These are phyloP conservation scores for Mus minutoides DNA, from an alignment of 2,797 vertebrate species.

Conservation along the genomic window DNA sequence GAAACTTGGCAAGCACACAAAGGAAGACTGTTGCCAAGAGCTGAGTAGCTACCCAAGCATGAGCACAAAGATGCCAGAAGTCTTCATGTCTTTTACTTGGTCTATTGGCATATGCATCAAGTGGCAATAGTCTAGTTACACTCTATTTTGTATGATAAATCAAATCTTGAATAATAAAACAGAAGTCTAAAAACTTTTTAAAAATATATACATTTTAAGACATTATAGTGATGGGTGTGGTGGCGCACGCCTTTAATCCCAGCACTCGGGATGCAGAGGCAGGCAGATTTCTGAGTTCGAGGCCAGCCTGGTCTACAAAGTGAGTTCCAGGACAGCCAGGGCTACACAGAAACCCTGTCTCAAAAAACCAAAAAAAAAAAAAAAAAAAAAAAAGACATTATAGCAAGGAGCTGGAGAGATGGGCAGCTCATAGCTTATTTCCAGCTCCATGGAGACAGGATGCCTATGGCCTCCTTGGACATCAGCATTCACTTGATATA, in stretches of 20 bases:
- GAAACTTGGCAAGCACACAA: not conserved
- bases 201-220: not conserved
- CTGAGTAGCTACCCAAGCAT: not conserved
- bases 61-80: not conserved
- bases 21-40: not conserved
- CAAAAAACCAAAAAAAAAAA: too few relatives aligned
- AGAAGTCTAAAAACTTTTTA: not conserved
- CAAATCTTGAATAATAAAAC: not conserved
- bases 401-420: not conserved
- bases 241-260: too few relatives aligned
- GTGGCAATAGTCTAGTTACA: not conserved
- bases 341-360: too few relatives aligned
- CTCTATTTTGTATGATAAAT: not conserved
- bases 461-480: not conserved
- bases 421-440: not conserved
- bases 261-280: too few relatives aligned
- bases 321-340: too few relatives aligned
- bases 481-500: not conserved
- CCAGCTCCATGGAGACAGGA: not conserved
- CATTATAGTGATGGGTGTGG: too few relatives aligned
- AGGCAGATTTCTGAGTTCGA: too few relatives aligned
- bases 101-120: not conserved
- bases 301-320: too few relatives aligned
- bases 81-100: not conserved
- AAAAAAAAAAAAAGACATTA: too few relatives aligned